Conservation (phyloP, 2,888 invertebrate species). For the Diadegma fenestrale region DNA sequence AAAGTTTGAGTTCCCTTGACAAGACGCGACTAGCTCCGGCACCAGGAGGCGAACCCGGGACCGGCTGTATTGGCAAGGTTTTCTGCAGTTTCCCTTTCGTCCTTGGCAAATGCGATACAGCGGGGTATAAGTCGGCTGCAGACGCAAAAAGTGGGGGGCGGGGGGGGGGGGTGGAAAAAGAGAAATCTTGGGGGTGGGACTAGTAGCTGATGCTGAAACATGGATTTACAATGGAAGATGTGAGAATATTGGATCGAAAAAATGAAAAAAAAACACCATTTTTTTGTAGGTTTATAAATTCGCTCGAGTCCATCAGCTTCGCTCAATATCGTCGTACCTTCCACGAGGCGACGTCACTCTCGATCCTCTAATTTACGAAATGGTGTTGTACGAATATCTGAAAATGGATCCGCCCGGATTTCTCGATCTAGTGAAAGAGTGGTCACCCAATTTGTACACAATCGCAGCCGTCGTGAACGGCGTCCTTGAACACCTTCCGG, state of each 20-base stretch:
- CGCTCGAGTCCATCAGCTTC: slow-evolving; percentile 92
- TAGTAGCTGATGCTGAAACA: too few relatives aligned
- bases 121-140: too few relatives aligned
- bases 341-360: slow-evolving; percentile 88
- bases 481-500: slow-evolving; percentile 92
- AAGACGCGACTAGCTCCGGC: too few relatives aligned
- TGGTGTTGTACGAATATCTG: slow-evolving; percentile 96
- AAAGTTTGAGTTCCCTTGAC: too few relatives aligned
- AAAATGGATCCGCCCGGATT: slow-evolving; percentile 94
- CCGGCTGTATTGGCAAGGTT: too few relatives aligned
- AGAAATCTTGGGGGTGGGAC: too few relatives aligned
- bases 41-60: too few relatives aligned
- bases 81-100: too few relatives aligned
- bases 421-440: slow-evolving; percentile 93
- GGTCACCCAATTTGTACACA: slow-evolving; percentile 94
- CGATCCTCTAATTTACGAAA: slow-evolving; percentile 95
- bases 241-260: neutral
- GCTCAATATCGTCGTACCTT: slow-evolving; percentile 89
- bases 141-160: too few relatives aligned
- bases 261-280: neutral
- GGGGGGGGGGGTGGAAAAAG: too few relatives aligned
- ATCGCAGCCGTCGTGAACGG: slow-evolving; percentile 94
- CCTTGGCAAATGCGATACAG: too few relatives aligned
- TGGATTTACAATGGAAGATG: too few relatives aligned
- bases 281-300: slow-evolving; percentile 90